Base-by-base conservation (phyloP, 2,113 vertebrate genomes). In the Polypterus bichir region DNA sequence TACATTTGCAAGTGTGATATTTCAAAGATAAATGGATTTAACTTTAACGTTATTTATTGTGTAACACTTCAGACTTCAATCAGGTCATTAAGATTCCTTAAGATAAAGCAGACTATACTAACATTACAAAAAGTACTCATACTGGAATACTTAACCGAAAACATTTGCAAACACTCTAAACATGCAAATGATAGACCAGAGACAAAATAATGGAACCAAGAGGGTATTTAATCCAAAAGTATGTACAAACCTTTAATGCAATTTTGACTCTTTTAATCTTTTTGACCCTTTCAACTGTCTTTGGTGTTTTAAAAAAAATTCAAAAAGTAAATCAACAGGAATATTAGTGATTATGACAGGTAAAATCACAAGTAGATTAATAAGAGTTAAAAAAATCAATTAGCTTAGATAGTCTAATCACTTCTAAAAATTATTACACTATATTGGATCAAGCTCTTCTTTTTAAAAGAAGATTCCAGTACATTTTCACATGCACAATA, bases 271-370 rank as follows among this genome's bases (percentile, higher is more conserved):
- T 94, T 90, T 93, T 98, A 88, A 98, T 93, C 93, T 97, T 97
- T 98, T 97, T 98, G 92, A 98, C 90, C 91, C 93, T 97, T 93
- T 96, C 93, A 94, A 97, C 83, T 93, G 95, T 96, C 95, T 98
- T 96, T 97, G 27, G 91, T 83, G 87, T 80, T 78, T 81, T 75
- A 76, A 67, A 73, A 70, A 86, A 86, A 86, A 86, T 70, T 87
- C 79, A 84, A 87, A 87, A 86, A 90, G 89, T 86, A 93, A 88
- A 92, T 92, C 88, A 87, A 81, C 86, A 90, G 76, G 88, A 86
- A 86, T 78, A 84, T 98, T 97, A 98, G 94, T 94, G 83, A 27
- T 27, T 78, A 76, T 5, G 82, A 90, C 89, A 91, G 90, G 87
- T 84, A 90, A 88, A 83, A 89, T 87, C 86, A 86, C 69, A 81